These are phyloP conservation scores for Scrobipalpa atriplicella DNA, from an alignment of 2,888 invertebrate species.

Conservation along the genomic window DNA sequence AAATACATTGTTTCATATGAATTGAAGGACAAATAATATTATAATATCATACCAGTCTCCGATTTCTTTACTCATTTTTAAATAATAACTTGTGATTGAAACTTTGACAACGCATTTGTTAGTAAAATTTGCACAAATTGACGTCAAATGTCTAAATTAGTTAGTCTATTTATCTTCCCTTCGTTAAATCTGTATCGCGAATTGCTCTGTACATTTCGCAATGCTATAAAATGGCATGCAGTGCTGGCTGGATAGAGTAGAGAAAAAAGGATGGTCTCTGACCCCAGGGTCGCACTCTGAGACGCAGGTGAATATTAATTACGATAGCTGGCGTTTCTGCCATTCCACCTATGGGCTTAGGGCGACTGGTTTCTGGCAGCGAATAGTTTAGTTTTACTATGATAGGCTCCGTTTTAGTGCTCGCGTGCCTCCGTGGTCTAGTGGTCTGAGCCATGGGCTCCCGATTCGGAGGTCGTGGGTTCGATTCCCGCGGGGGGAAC, in stretches of 20 bases:
- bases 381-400: neutral
- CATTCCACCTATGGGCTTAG: constrained; percentile 28
- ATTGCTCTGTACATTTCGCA: constrained; percentile 23
- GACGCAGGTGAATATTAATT: constrained; percentile 35
- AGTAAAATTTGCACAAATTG: too few species aligned
- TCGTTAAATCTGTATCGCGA: constrained; percentile 5
- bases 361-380: neutral
- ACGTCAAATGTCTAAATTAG: neutral
- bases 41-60: too few species aligned
- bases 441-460: too few species aligned
- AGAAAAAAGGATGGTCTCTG: constrained; percentile 30
- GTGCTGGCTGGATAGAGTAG: constrained; percentile 18
- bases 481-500: too few species aligned
- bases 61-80: too few species aligned
- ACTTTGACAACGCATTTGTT: too few species aligned
- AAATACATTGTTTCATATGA: too few species aligned
- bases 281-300: constrained; percentile 36
- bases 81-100: too few species aligned
- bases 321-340: constrained; percentile 32
- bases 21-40: too few species aligned
- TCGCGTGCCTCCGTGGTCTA: neutral
- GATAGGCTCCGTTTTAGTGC: neutral
- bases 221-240: constrained; percentile 27
- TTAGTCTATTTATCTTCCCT: neutral
- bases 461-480: too few species aligned